phyloP scores from a whole-genome alignment of 2,797 vertebrate species.

The Pangasius macronema region DNA sequence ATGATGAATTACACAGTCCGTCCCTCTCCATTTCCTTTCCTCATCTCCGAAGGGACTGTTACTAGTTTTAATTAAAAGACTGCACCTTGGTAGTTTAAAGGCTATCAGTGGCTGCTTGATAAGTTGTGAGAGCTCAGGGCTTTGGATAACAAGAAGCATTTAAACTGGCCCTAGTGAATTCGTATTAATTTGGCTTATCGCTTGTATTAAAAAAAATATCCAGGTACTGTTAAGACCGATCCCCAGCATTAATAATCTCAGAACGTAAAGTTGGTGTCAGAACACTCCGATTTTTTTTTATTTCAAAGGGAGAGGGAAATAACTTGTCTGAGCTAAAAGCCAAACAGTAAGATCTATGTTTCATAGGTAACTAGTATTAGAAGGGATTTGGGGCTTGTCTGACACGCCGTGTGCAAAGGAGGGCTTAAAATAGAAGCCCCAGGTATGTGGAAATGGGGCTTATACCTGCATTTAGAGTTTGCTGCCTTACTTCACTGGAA shows the following conservation, averaged over 20 bases:
- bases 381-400: conserved; percentile 82
- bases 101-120: conserved; percentile 80
- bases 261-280: conserved; percentile 80
- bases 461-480: conserved; percentile 73
- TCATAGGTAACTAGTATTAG: conserved; percentile 81
- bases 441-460: conserved; percentile 69
- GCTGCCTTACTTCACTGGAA: conserved; percentile 68
- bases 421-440: conserved; percentile 78
- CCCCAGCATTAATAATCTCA: conserved; percentile 79
- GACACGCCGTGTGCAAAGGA: conserved; percentile 75
- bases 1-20: conserved; percentile 75
- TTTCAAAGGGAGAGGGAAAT: conserved; percentile 65
- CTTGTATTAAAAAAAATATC: conserved; percentile 65
- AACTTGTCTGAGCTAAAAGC: conserved; percentile 77
- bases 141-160: conserved; percentile 80
- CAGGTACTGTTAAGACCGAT: conserved; percentile 82
- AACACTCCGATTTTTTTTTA: conserved; percentile 64
- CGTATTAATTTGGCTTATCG: conserved; percentile 85
- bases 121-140: conserved; percentile 76
- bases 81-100: conserved; percentile 83
- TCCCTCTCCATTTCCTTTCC: conserved; percentile 62
- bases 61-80: conserved; percentile 82
- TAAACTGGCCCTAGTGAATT: conserved; percentile 77
- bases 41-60: conserved; percentile 67
- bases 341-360: conserved; percentile 80